A percentile compares a stretch with the other conserved stretches of the same genome.
Evolutionary conservation across 2,888 invertebrate species (phyloP).

Genomic region (Lithodes maja): DNA sequence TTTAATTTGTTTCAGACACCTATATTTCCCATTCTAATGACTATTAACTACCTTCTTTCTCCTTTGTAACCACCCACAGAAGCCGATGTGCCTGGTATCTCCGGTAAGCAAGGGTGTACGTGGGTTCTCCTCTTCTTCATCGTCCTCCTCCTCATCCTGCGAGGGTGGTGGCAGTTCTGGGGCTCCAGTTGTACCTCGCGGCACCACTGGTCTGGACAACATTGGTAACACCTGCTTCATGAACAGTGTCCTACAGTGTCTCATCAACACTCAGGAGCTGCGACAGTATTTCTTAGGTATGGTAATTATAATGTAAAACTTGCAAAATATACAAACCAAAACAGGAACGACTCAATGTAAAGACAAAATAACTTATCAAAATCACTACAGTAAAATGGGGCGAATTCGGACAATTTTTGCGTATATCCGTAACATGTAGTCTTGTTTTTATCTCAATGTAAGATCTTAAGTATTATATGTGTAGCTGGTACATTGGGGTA

Average conservation of each 20-base stretch:
- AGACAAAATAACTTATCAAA: no score
- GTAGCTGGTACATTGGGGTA: no score
- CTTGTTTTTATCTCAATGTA: no score
- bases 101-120: constrained; percentile 61
- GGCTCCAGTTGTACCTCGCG: constrained; percentile 72
- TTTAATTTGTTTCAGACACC: neutral
- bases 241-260: constrained; percentile 77
- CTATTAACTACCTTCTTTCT: neutral
- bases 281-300: constrained; percentile 76
- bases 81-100: constrained; percentile 66
- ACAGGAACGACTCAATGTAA: no score
- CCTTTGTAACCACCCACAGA: constrained; percentile 39
- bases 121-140: constrained; percentile 23
- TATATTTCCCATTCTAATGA: neutral
- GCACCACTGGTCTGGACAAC: constrained; percentile 77
- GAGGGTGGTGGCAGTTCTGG: constrained; percentile 34
- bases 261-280: constrained; percentile 77
- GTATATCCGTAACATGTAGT: no score
- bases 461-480: no score
- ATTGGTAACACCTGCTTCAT: constrained; percentile 78
- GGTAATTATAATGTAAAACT: constrained; percentile 34
- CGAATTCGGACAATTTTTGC: no score
- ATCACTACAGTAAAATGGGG: no score
- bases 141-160: constrained; percentile 32
- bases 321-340: no score